Evolutionary conservation across 2,113 vertebrate species (phyloP).

Genomic region (Tauraco erythrolophus): DNA sequence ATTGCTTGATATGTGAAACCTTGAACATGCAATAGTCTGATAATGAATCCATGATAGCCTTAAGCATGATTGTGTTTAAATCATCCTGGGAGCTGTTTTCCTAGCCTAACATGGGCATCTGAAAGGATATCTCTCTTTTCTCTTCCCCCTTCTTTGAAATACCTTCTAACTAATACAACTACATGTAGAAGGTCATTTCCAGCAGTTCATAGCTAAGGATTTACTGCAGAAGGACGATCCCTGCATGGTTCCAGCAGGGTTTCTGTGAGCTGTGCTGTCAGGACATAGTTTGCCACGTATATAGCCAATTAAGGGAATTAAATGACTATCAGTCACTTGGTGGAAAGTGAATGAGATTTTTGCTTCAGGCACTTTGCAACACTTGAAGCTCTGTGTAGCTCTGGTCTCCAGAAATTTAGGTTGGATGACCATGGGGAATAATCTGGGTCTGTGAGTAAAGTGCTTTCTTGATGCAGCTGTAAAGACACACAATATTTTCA

Average conservation of each 20-base stretch:
- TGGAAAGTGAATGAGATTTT: not conserved
- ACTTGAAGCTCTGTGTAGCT: not conserved
- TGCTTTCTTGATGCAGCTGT: not conserved
- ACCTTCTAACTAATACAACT: not conserved
- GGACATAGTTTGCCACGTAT: not conserved
- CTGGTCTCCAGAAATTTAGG: not conserved
- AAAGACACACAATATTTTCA: not conserved
- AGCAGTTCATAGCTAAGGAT: not conserved
- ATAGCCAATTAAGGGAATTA: slow-evolving; percentile 4
- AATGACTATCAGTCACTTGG: not conserved
- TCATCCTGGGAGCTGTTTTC: not conserved
- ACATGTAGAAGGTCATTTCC: not conserved
- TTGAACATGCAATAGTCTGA: not conserved
- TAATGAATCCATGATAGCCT: not conserved
- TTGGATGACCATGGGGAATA: not conserved
- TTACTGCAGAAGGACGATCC: not conserved
- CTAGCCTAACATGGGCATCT: not conserved
- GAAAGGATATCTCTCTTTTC: not conserved
- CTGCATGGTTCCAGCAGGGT: not conserved
- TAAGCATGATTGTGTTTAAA: not conserved
- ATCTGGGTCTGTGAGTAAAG: not conserved
- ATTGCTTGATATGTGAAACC: not conserved
- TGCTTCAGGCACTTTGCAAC: not conserved
- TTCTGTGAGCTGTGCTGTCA: not conserved
- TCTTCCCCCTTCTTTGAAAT: not conserved